Base-by-base conservation (phyloP, 2,888 invertebrate species). In the Heliconius hortense region DNA sequence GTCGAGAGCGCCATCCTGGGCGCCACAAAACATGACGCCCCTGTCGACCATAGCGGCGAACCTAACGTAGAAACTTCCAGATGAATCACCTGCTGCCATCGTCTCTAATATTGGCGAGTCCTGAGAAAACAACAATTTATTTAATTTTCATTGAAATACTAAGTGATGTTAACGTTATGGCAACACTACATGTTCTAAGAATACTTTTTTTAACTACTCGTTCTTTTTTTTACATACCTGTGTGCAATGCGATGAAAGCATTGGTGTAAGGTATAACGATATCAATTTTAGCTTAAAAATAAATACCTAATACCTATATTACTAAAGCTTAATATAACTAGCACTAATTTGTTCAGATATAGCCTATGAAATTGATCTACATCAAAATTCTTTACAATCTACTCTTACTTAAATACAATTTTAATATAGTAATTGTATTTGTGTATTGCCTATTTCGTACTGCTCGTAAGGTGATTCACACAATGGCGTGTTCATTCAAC, bases 11-110 rank as follows among this genome's bases (percentile, higher is more conserved):
- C 95, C 95, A 79, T 95, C 92, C 84, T 95, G 95, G 78, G 95
- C 95, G 82, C 95, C 95, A 82, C 95, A 95, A 83, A 95, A 95
- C 87, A 95, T 92, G 56, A 95, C 92, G 11, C 94, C 95, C 72
- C 92, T 91, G 82, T 95, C 95, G 18, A 94, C 88, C 74, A 89
- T 86, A 35, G 92, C 86, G 1, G 88, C 89, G 81, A 95, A 86
- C 24, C 92, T 86, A 77, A 85, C 83, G 81, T 87, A 68, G 60
- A 89, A 82, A 73, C 84, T 86, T 73, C 84, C 83, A 11, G 89
- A 85, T n/a, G 86, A 85, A 15, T 86, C 88, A 15, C 84, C 86
- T 1, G 89, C 87, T 3, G 89, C 88, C 88, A 89, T 89, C 72
- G 90, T 85, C 72, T 93, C 93, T 82, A 93, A 79, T 80, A 93